Evolutionary conservation across 2,888 invertebrate species (phyloP), one percentile per base, ranked within the genome.

Genomic region (Agriopis leucophaearia): DNA sequence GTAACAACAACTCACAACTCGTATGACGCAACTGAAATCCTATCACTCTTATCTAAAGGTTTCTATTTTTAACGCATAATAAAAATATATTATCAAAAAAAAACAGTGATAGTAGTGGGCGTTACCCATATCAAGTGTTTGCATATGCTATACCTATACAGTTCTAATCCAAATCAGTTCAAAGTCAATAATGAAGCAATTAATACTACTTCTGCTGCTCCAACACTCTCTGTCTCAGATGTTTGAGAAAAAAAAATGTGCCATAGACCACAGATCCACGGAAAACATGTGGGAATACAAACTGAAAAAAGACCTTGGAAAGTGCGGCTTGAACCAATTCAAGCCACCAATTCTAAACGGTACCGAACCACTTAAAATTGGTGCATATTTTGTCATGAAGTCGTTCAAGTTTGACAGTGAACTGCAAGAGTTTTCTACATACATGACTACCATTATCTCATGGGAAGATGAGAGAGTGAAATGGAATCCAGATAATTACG

Each of bases 401-500:
- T 71, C 71, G 0, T 88, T 89, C 50, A 55, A 57, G 6, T 85
- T 85, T 8, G 70, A 78, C 27, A 74, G 73, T 12, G 64, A 75
- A 0, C 72, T 79, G 40, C 79, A 82, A 47, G 40, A 72, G 0
- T 80, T 90, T 18, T 61, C 69, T 0, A 62, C 80, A 0, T 68
- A 74, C 13, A 76, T 66, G 1, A 77, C 76, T 80, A 70, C 76
- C 27, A 45, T 50, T 0, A 4, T 82, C 0, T 8, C 40, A 0
- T 87, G 84, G 84, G 58, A 12, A 0, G 84, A 87, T n/a, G 62
- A 75, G 0, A 75, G 84, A 16, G 66, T 86, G 9, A 72, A 71
- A 63, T 87, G 87, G 87, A 73, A 86, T n/a, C 77, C 78, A 0
- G 66, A 59, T 1, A 74, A 81, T 40, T 83, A 80, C 62, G 76